Evolutionary conservation across 2,113 vertebrate species (phyloP), one percentile per base, ranked within the genome.

Genomic region (Hemiprocne comata): DNA sequence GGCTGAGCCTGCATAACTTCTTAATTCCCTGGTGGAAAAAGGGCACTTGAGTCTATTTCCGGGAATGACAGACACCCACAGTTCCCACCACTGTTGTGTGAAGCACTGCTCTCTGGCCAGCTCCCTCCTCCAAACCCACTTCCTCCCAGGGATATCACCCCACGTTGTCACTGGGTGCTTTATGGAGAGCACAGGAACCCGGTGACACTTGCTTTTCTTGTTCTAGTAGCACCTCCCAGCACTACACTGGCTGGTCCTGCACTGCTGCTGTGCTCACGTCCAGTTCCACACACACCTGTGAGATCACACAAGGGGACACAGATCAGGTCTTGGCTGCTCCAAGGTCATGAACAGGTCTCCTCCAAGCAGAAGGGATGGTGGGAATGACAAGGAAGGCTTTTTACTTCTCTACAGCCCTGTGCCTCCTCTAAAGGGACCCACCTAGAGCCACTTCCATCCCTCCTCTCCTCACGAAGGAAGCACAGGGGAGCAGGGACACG

Each of bases 231-330:
- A 82, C n/a, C 51, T 73, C 69, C 19, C 46, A 48, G 21, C 40
- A 26, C 40, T 18, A 10, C 28, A 7, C 33, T 3, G 33, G 58
- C 29, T 17, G 24, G 24, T 66, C 62, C 74, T 14, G 36, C 46
- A 18, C 0, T 54, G 54, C 64, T 83, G 60, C 71, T 0, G 0
- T 5, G 38, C 29, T 34, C 19, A 8, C 60, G 46, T 17, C 46
- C 51, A 48, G 46, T 31, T 57, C 40, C 55, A 51, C 0, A 26
- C 1, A 2, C n/a, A 6, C 24, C 13, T 50, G 18, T 0, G 1
- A 48, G 31, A 51, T 13, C 73, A 34, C 16, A 25, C n/a, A 17
- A 2, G 2, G 7, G 71, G 55, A 23, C 17, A 2, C 1, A 8
- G 25, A 79, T 36, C 50, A 69, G 7, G 44, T 81, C 44, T n/a